Evolutionary conservation across 2,797 vertebrate genomes (phyloP).

Genomic region (Scolopax rusticola): DNA sequence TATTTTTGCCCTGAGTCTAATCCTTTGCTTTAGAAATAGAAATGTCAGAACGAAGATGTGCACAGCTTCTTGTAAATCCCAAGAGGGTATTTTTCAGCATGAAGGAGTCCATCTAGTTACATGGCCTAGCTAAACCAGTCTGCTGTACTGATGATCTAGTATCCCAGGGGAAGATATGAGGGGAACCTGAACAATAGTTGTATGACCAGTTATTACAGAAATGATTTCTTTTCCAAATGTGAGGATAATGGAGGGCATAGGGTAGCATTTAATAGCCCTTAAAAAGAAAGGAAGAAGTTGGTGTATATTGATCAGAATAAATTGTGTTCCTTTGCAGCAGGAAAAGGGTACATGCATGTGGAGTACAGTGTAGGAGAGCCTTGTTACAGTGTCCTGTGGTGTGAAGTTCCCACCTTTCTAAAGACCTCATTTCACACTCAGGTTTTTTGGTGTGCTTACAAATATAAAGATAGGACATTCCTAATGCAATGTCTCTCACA

Average conservation of each 20-base stretch:
- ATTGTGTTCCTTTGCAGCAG: neutral
- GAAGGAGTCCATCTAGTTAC: neutral
- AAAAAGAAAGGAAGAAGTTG: neutral
- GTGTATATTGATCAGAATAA: neutral
- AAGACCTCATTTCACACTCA: neutral
- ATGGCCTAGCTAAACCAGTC: neutral
- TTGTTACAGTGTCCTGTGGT: neutral
- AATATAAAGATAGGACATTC: neutral
- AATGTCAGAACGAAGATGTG: constrained; percentile 24
- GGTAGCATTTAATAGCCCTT: neutral
- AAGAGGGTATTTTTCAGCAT: constrained; percentile 29
- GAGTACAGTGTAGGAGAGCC: neutral
- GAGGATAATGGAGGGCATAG: neutral
- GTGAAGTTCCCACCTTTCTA: neutral
- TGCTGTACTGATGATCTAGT: neutral
- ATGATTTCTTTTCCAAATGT: neutral
- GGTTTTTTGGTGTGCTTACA: neutral
- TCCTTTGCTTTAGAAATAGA: constrained; percentile 32
- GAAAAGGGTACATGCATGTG: neutral
- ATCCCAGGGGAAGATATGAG: neutral
- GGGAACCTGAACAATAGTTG: neutral
- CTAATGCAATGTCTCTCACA: neutral
- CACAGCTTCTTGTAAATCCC: constrained; percentile 35
- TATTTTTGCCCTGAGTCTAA: neutral
- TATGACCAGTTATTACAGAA: neutral